These are phyloP conservation scores for Pammene fasciana DNA, from an alignment of 2,888 invertebrate species.

Conservation along the genomic window DNA sequence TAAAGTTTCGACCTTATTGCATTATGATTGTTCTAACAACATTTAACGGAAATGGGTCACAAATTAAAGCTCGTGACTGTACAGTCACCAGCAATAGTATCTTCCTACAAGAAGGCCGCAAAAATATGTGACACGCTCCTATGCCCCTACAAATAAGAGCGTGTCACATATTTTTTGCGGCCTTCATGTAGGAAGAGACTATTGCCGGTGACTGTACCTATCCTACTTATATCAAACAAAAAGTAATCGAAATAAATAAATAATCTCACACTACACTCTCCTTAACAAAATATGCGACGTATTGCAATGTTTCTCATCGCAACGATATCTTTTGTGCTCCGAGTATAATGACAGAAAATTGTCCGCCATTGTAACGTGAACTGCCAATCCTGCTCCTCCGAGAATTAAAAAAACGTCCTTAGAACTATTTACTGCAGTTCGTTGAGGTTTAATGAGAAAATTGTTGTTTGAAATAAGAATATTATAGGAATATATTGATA, in stretches of 20 bases:
- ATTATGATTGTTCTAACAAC: too few species aligned
- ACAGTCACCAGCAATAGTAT: too few species aligned
- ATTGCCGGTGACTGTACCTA: too few species aligned
- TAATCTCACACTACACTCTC: constrained; percentile 40
- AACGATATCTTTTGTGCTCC: constrained; percentile 61
- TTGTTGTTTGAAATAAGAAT: constrained; percentile 20
- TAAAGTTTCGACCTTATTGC: too few species aligned
- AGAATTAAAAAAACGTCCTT: constrained; percentile 56
- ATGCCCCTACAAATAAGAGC: too few species aligned
- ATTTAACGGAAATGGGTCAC: too few species aligned
- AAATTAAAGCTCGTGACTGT: too few species aligned
- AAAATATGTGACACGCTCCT: too few species aligned
- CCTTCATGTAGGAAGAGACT: too few species aligned
- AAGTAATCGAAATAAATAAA: not conserved
- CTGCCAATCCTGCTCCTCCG: constrained; percentile 63
- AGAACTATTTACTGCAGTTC: constrained; percentile 47
- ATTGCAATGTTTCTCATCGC: constrained; percentile 57
- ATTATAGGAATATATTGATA: not conserved
- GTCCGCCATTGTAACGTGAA: constrained; percentile 64
- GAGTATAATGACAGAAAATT: constrained; percentile 73
- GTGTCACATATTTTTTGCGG: too few species aligned
- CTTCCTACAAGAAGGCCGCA: too few species aligned
- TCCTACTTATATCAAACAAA: not conserved
- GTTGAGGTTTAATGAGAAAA: constrained; percentile 42
- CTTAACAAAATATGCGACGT: constrained; percentile 61